A percentile compares a stretch with the other conserved stretches of the same genome.
These are phyloP conservation scores for Eudasyphora cyanicolor DNA, from an alignment of 2,888 invertebrate species.

Conservation along the genomic window DNA sequence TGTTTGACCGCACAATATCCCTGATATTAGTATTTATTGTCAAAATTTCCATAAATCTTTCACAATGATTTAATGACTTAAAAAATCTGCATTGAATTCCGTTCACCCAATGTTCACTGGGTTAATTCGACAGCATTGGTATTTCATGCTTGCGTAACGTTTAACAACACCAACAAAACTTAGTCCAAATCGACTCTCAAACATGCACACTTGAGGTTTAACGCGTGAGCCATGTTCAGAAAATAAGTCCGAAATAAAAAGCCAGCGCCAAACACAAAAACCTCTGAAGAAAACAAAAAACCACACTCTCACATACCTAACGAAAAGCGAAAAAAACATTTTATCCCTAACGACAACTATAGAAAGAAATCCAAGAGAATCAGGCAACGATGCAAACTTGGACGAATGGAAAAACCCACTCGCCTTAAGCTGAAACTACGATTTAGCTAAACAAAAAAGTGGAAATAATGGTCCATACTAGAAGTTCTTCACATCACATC, in stretches of 20 bases:
- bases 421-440: neutral
- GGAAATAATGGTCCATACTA: constrained; percentile 12
- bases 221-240: constrained; percentile 45
- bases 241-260: constrained; percentile 48
- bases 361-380: constrained; percentile 24
- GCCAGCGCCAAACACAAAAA: constrained; percentile 36
- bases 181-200: neutral
- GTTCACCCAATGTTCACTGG: neutral
- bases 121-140: neutral
- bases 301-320: constrained; percentile 2
- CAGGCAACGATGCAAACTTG: constrained; percentile 27
- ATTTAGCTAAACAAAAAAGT: neutral
- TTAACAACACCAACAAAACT: neutral
- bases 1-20: too few relatives aligned
- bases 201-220: constrained; percentile 58
- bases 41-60: too few relatives aligned
- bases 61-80: too few relatives aligned
- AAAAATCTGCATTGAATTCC: too few relatives aligned
- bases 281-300: constrained; percentile 30
- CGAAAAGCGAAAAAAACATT: constrained; percentile 38
- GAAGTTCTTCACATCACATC: neutral
- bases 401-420: constrained; percentile 32
- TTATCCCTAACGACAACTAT: constrained; percentile 55
- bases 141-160: constrained; percentile 8
- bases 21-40: too few relatives aligned